A percentile compares a stretch with the other conserved stretches of the same genome.
Evolutionary conservation across 2,113 vertebrate genomes (phyloP).

Genomic region (Malurus alboscapulatus): DNA sequence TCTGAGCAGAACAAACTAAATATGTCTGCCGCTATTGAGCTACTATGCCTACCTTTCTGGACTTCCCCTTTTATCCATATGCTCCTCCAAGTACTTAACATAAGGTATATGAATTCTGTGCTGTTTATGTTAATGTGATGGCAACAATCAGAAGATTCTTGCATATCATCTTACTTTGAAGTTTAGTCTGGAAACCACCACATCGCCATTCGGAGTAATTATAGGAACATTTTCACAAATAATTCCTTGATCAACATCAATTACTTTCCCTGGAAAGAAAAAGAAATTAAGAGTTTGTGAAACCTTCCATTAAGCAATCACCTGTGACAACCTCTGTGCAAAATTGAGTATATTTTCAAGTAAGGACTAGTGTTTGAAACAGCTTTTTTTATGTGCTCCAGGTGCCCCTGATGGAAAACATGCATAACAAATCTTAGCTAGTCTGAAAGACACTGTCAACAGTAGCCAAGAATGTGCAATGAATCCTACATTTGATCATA

Average conservation of each 20-base stretch:
- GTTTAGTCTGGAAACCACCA: conserved; percentile 94
- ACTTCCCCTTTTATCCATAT: conserved; percentile 73
- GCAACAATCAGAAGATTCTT: conserved; percentile 75
- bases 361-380: neutral
- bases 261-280: conserved; percentile 84
- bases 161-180: conserved; percentile 87
- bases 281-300: neutral
- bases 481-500: neutral
- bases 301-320: neutral
- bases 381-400: neutral
- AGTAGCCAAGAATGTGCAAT: neutral
- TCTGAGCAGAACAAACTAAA: conserved; percentile 36
- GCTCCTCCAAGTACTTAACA: conserved; percentile 74
- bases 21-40: conserved; percentile 53
- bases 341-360: neutral
- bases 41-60: conserved; percentile 75
- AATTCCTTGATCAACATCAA: conserved; percentile 96
- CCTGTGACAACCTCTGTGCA: neutral
- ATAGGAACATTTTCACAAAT: conserved; percentile 96
- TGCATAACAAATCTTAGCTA: neutral
- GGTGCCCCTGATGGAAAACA: neutral
- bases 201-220: conserved; percentile 95
- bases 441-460: neutral
- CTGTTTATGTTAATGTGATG: conserved; percentile 72
- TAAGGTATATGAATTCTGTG: conserved; percentile 73